phyloP scores from a whole-genome alignment of 2,113 vertebrate genomes.

The Protobothrops mucrosquamatus region DNA sequence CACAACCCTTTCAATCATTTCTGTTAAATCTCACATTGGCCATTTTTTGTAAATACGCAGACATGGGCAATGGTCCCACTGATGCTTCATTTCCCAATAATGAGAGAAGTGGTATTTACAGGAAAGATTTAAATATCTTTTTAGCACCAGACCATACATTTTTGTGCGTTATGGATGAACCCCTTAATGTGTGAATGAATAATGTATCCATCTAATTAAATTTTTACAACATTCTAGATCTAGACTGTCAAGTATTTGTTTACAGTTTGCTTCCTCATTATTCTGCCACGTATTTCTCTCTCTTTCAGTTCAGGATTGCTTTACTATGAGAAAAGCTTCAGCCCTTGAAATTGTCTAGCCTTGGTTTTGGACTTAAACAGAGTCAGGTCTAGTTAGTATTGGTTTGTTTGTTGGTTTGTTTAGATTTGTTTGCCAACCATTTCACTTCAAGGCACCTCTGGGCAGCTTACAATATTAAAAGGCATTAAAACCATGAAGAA shows the following conservation, averaged over 20 bases:
- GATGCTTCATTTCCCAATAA: slow-evolving; percentile 77
- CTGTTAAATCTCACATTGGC: slow-evolving; percentile 67
- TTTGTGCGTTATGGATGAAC: slow-evolving; percentile 69
- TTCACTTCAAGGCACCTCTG: neutral
- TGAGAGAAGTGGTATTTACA: slow-evolving; percentile 76
- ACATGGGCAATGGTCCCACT: slow-evolving; percentile 63
- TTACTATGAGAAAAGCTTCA: neutral
- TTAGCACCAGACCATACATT: slow-evolving; percentile 65
- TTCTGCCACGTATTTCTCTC: slow-evolving; percentile 69
- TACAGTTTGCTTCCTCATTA: slow-evolving; percentile 71
- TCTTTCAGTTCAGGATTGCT: slow-evolving; percentile 58
- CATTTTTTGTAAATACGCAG: slow-evolving; percentile 72
- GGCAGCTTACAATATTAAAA: neutral
- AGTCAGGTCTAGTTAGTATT: neutral
- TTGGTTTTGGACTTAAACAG: neutral
- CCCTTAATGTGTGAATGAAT: slow-evolving; percentile 72
- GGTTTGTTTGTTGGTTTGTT: neutral
- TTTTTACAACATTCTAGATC: slow-evolving; percentile 77
- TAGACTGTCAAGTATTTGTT: slow-evolving; percentile 77
- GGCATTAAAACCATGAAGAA: neutral
- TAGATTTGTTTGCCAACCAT: neutral
- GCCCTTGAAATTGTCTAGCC: neutral
- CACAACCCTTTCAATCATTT: slow-evolving; percentile 49
- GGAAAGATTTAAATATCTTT: slow-evolving; percentile 73
- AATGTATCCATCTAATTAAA: slow-evolving; percentile 81